Base-by-base conservation (phyloP, 2,888 invertebrate genomes). In the Hydriomena furcata region DNA sequence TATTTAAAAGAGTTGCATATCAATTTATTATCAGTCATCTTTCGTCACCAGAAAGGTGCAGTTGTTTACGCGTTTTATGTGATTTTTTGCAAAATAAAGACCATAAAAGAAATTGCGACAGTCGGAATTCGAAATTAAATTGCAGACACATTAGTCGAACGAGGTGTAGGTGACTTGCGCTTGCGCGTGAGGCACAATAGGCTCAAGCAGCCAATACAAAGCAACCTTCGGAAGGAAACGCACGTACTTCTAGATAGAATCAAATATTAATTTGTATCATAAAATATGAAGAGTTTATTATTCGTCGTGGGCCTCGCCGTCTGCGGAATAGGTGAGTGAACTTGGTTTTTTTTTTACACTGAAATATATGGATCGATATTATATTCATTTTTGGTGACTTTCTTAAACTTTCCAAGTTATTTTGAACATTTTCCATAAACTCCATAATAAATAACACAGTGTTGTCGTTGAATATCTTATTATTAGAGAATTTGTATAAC, bases 151-250 rank as follows among this genome's bases (percentile, higher is more conserved):
- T 71, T 60, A 48, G 52, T 60, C 68, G 78, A 56, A 60, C 61
- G 68, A 55, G 58, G 58, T 65, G 60, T 71, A 35, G 35, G 28
- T 28, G 66, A 60, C 66, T 72, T 69, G 55, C 54, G 70, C 66
- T 72, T 69, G 55, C 54, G 70, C 69, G 73, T 71, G 67, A 65
- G 63, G 61, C 61, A 76, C 79, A 75, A 74, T 73, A 66, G 66
- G 61, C 66, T 60, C 63, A 55, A 51, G 58, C 71, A 60, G 69
- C 71, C 88, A 89, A 88, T 86, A 82, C 83, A 62, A 66, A 73
- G 61, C 82, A 80, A 82, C 82, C 83, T 83, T 78, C 77, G 80
- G 62, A 67, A 70, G 74, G 77, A 79, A 75, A 58, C 80, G 79
- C 87, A 88, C 89, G 89, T 80, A 71, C 70, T 66, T 73, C 59